Base-by-base conservation (phyloP, 2,888 invertebrate genomes). In the Acheta domesticus region DNA sequence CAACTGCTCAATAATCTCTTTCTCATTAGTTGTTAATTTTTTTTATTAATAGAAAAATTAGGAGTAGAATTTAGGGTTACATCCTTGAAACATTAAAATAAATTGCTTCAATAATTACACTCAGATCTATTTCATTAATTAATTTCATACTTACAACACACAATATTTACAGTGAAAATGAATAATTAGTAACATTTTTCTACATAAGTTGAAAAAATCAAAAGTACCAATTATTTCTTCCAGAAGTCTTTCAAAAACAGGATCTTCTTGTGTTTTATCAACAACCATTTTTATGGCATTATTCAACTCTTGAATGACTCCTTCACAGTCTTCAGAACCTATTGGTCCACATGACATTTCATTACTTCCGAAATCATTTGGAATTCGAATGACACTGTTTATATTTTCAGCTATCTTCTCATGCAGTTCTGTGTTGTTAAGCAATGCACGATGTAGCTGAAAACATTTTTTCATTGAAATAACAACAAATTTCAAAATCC, bases 401-500 rank as follows among this genome's bases (percentile, higher is more conserved):
- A 90, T 90, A 83, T 88, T 89, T 80, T 89, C 88, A 23, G 90
- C 89, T 77, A 90, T 86, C 83, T 88, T 88, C 83, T 89, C 88
- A 83, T 89, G 89, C 76, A 90, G 85, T 86, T 91, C 88, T 16
- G 85, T 86, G 82, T 88, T 87, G 82, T 88, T 87, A 78, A 90
- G 83, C 12, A 90, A 84, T 79, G 88, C 87, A 83, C 88, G 87
- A 21, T 76, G 76, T n/a, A 76, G 19, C 62, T 62, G n/a, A 19
- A 62, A 62, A 5, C 3, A 62, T 62, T 62, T 19, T 19, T n/a
- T 62, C n/a, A 62, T n/a, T 62, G 62, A 19, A 19, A 16, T n/a
- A 19, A n/a, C 62, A 14, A 62, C 62, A n/a, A 14, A 19, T 62
- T 62, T n/a, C 4, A 36, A 36, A 36, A 1, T 36, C 36, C 36